Percentiles rank a stretch among this genome's conserved stretches.
Evolutionary conservation across 2,797 vertebrate genomes (phyloP).

Genomic region (Mastacembelus armatus): DNA sequence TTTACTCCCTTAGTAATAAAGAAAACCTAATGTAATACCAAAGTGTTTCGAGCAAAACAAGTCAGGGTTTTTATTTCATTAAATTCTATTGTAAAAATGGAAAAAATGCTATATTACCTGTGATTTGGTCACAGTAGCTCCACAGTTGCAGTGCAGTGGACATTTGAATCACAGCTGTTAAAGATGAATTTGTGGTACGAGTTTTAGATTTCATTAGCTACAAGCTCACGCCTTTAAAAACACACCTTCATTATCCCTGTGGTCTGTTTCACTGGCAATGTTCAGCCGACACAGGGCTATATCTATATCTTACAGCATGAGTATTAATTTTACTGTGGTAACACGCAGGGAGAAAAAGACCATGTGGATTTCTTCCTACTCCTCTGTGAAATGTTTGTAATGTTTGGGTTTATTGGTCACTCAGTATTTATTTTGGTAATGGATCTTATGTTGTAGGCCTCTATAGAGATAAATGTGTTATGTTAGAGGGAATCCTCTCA

Average conservation of each 20-base stretch:
- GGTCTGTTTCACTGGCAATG: background rate
- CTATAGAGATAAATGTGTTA: background rate
- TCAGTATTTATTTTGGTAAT: background rate
- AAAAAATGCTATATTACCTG: background rate
- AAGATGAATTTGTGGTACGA: conserved; percentile 2
- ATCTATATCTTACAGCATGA: background rate
- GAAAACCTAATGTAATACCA: background rate
- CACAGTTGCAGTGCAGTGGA: too few relatives aligned
- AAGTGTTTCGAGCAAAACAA: background rate
- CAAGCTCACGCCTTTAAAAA: background rate
- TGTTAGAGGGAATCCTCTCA: background rate
- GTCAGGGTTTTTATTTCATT: background rate
- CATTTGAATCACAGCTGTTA: background rate
- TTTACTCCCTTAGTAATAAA: background rate
- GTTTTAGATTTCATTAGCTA: conserved; percentile 15
- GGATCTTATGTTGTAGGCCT: background rate
- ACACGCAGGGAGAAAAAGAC: background rate
- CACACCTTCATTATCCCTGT: background rate
- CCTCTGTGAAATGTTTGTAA: background rate
- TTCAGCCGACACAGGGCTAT: background rate
- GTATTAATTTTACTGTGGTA: background rate
- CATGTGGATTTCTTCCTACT: background rate
- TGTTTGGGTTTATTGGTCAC: background rate
- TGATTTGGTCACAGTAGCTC: too few relatives aligned
- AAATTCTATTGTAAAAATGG: background rate